Evolutionary conservation across 1,140 invertebrate species (phyloP), one percentile per base, ranked within the genome.

Genomic region (Trachymyrmex cornetzi): DNA sequence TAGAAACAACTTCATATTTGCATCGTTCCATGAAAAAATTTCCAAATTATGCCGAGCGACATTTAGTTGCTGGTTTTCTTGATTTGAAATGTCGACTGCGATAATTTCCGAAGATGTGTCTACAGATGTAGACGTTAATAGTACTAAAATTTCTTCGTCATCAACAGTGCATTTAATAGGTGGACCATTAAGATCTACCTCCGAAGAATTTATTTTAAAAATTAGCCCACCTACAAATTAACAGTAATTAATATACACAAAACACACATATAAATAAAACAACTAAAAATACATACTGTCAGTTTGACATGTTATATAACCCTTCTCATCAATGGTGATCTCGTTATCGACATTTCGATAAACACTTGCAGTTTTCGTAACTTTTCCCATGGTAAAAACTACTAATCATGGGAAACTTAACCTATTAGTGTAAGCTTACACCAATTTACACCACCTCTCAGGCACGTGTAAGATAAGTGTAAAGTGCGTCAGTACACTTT

Each of bases 221-320:
- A 27, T 63, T 30, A 63, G 24, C 3, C 61, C 61, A 63, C 12
- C 61, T 63, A 63, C 9, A 63, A 63, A 48, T 63, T 63, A 63
- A 63, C 3, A 34, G 4, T 34, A 34, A 34, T 34, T n/a, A n/a
- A n/a, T n/a, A n/a, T 34, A 3, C 27, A 34, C 24, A 63, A 27
- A 63, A 63, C 24, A 63, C 22, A 63, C 14, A 27, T 27, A 1
- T 14, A 5, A 63, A 63, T 63, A 27, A 27, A 63, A 63, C 5
- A 63, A 63, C 14, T 63, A 63, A 16, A 63, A 30, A 63, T 63
- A 63, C 61, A 63, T 63, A 63, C 24, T 63, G 61, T 63, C 24
- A 1, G 61, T 63, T 30, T 34, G 34, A 3, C 34, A 34, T 34
- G 34, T 34, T 34, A 34, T 34, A 5, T 34, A 34, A 34, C 34